Conservation (phyloP, 2,797 vertebrate species). For the Hypotaenidia philippensis region DNA sequence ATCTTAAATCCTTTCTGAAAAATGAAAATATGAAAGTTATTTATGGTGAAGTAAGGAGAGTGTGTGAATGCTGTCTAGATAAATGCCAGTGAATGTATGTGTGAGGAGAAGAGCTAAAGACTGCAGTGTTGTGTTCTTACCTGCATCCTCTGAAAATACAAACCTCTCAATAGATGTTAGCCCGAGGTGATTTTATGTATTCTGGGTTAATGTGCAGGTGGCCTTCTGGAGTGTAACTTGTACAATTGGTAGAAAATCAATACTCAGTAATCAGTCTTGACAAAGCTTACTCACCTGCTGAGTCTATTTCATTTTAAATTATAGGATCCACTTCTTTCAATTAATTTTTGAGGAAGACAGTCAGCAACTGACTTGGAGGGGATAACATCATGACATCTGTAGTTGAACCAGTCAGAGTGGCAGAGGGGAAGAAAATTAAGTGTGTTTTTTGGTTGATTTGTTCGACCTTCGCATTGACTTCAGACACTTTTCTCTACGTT, state of each 20-base stretch:
- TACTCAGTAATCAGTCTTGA: constrained; percentile 54
- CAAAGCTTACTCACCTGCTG: constrained; percentile 59
- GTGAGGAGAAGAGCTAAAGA: background rate
- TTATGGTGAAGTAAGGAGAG: background rate
- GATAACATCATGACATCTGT: constrained; percentile 1
- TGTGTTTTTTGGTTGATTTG: constrained; percentile 44
- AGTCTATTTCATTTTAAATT: constrained; percentile 58
- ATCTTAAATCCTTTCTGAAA: background rate
- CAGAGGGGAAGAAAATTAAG: constrained; percentile 43
- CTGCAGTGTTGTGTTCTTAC: background rate
- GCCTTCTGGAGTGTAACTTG: constrained; percentile 32
- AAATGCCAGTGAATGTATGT: background rate
- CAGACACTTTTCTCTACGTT: constrained; percentile 43
- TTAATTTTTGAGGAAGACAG: constrained; percentile 53
- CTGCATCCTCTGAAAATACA: background rate
- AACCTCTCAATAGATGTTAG: background rate
- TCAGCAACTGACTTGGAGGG: constrained; percentile 22
- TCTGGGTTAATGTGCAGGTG: constrained; percentile 26
- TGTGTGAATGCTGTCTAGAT: background rate
- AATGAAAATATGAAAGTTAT: background rate
- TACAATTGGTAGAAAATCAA: constrained; percentile 47
- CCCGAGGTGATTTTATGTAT: background rate
- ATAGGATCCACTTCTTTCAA: constrained; percentile 35
- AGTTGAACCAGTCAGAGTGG: constrained; percentile 10
- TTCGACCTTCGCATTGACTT: constrained; percentile 49